These are phyloP conservation scores for Lophura nycthemera DNA, from an alignment of 2,113 vertebrate genomes.

Conservation along the genomic window DNA sequence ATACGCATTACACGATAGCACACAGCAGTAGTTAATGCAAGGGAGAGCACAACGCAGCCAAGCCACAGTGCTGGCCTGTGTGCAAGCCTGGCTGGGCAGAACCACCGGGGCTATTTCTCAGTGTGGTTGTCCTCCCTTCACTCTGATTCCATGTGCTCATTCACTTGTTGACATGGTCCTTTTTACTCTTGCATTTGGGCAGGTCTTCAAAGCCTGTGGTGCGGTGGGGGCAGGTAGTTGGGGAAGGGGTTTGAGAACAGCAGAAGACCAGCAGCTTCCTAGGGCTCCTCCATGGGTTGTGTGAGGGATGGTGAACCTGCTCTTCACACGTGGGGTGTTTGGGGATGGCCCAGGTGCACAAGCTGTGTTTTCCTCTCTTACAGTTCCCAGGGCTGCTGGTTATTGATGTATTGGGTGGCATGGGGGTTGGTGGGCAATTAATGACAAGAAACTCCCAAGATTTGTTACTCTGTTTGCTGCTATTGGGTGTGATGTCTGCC, in stretches of 20 bases:
- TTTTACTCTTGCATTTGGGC: neutral
- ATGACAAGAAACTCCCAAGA: neutral
- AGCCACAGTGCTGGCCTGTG: neutral
- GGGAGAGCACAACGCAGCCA: neutral
- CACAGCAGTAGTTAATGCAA: conserved; percentile 46
- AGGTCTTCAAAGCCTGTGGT: neutral
- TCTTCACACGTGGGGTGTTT: neutral
- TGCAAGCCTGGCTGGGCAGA: neutral
- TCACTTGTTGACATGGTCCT: neutral
- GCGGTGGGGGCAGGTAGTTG: neutral
- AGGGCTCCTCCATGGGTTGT: fast-evolving
- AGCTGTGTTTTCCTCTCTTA: neutral
- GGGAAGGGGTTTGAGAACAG: neutral
- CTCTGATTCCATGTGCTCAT: neutral
- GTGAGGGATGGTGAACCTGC: neutral
- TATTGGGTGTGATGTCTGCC: neutral
- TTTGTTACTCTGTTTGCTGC: neutral
- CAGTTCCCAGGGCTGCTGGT: neutral
- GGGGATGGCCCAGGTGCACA: neutral
- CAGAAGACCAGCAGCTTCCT: neutral
- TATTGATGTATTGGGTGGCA: neutral
- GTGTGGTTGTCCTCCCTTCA: neutral
- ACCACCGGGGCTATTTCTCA: neutral
- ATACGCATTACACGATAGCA: conserved; percentile 35
- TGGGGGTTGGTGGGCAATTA: neutral